Conservation (phyloP, 2,113 vertebrate species). For the Trematocara marginatum region DNA sequence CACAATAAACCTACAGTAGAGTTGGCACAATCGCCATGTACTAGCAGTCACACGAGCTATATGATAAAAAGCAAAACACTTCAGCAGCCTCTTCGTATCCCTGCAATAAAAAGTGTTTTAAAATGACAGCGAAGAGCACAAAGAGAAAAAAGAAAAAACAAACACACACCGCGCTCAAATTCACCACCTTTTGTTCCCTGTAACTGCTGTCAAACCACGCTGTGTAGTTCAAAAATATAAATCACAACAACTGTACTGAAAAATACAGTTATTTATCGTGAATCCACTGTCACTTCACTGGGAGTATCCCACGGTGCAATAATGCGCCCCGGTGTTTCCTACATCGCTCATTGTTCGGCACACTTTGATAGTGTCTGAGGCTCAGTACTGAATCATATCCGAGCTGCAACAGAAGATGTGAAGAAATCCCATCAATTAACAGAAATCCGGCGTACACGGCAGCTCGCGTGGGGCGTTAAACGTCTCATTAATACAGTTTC, state of each 20-base stretch:
- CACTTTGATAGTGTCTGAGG: conserved; percentile 15
- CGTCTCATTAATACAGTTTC: neutral
- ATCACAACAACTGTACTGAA: neutral
- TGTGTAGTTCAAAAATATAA: neutral
- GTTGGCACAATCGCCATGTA: neutral
- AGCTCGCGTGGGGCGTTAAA: neutral
- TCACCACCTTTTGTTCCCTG: neutral
- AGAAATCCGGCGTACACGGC: neutral
- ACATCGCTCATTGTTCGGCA: neutral
- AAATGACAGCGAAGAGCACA: neutral
- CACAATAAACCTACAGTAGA: neutral
- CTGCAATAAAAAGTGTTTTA: neutral
- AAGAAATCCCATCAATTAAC: neutral
- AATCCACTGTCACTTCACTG: neutral
- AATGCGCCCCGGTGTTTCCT: conserved; percentile 21
- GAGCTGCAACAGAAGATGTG: neutral
- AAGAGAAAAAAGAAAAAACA: neutral
- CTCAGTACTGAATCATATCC: neutral
- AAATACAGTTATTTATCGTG: neutral
- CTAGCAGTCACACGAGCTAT: neutral
- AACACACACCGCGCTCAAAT: neutral
- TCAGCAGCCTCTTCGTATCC: neutral
- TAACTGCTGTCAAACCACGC: neutral
- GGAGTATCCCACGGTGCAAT: neutral
- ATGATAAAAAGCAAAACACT: neutral